Evolutionary conservation across 2,113 vertebrate species (phyloP), one percentile per base, ranked within the genome.

Genomic region (Pseudorectes ferrugineus): DNA sequence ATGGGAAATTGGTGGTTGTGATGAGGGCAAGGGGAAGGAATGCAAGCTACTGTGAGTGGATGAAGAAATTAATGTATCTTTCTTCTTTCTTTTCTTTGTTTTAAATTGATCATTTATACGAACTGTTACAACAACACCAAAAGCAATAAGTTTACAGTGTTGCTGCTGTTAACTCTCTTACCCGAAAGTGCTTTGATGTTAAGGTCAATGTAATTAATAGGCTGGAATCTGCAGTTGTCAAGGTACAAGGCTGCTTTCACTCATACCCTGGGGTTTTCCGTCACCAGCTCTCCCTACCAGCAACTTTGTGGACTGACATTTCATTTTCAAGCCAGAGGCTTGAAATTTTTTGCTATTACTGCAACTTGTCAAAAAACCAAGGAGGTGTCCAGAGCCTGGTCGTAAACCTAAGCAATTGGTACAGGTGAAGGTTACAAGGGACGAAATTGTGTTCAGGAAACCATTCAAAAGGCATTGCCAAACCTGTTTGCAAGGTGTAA

Each of bases 191-290:
- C 3, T 79, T 81, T 87, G 73, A 63, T 78, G 36, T 59, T 75
- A 75, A 95, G 96, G 81, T 93, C 89, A 82, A 25, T 13, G 21
- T 95, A 96, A 96, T 75, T 91, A 91, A 96, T 93, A 89, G 66
- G 62, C 35, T 78, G 65, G 58, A 95, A 89, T 95, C 77, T 90
- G 71, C 71, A 88, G 57, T 33, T 77, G 82, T 74, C 38, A 71
- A 51, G 71, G 43, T 74, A 84, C 26, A 79, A 92, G 87, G 38
- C 55, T 93, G 52, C 54, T 97, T 95, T 93, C 91, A 92, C 77
- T 90, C 86, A 48, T 72, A 75, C 51, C 54, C 72, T 72, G 58
- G 17, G 45, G 75, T 85, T 94, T 96, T 91, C 65, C 96, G 78
- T 96, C 80, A 95, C 61, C 70, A 83, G 55, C 31, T 96, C 72